Evolutionary conservation across 2,888 invertebrate species (phyloP).

Genomic region (Peribatodes rhomboidaria): DNA sequence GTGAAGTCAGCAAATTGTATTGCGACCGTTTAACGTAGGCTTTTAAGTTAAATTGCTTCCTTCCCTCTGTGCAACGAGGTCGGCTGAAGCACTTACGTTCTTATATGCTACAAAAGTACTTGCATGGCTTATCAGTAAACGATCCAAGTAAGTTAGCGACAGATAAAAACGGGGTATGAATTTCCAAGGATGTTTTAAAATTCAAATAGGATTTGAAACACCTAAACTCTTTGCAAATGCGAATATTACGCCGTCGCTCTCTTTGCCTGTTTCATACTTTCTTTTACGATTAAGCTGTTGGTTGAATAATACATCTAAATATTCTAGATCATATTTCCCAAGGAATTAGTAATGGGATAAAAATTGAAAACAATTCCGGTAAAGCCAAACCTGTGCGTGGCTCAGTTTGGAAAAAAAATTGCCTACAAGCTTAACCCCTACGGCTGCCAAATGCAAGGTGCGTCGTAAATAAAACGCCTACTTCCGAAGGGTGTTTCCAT

Average conservation of each 20-base stretch:
- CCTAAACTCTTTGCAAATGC: constrained; percentile 41
- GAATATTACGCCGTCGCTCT: not conserved
- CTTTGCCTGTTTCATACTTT: not conserved
- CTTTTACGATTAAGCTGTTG: not conserved
- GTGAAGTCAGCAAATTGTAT: constrained; percentile 49
- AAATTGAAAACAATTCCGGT: not conserved
- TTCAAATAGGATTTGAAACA: constrained; percentile 12
- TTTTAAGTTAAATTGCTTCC: constrained; percentile 64
- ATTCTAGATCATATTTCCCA: not conserved
- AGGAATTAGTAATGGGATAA: not conserved
- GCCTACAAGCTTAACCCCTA: constrained; percentile 33
- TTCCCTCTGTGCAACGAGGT: constrained; percentile 53
- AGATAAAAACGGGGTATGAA: constrained; percentile 11
- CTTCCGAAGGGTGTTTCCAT: constrained; percentile 66
- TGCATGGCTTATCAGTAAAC: constrained; percentile 36
- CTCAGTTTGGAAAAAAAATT: not conserved
- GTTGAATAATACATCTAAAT: no score
- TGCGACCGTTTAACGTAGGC: constrained; percentile 51
- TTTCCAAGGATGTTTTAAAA: constrained; percentile 43
- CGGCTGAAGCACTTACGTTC: constrained; percentile 33
- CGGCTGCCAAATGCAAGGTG: constrained; percentile 52
- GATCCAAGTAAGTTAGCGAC: constrained; percentile 13
- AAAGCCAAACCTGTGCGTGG: not conserved
- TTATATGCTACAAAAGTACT: constrained; percentile 33
- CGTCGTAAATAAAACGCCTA: constrained; percentile 59